Conservation (phyloP, 2,888 invertebrate genomes). For the Cheilosia grossa region DNA sequence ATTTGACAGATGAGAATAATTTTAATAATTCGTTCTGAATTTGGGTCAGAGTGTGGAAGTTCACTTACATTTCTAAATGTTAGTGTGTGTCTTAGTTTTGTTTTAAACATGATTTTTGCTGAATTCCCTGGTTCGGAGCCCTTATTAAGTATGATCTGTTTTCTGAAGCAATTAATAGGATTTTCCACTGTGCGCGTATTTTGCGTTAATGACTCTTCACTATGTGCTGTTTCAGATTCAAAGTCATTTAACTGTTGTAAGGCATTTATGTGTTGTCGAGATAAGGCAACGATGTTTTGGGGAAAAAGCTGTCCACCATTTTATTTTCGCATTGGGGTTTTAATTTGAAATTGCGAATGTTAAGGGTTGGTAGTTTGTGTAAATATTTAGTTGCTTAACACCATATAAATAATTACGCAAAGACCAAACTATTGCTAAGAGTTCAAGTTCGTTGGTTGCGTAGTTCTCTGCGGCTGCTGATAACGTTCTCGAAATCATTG, state of each 20-base stretch:
- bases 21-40: no score
- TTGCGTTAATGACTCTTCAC: no score
- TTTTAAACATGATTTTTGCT: no score
- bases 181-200: no score
- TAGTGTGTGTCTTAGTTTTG: no score
- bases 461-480: conserved; percentile 34
- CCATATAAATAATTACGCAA: conserved; percentile 47
- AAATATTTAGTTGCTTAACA: conserved; percentile 37
- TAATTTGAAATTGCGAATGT: conserved; percentile 47
- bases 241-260: not conserved
- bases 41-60: no score
- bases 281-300: conserved; percentile 37
- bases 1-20: no score
- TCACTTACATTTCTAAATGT: no score
- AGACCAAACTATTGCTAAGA: conserved; percentile 37
- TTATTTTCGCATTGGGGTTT: not conserved
- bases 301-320: not conserved
- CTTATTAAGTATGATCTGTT: no score
- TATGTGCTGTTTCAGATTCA: no score
- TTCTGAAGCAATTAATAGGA: no score
- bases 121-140: no score
- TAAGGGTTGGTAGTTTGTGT: conserved; percentile 53
- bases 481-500: conserved; percentile 42
- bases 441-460: conserved; percentile 35
- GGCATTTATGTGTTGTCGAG: conserved; percentile 32